Evolutionary conservation across 2,888 invertebrate species (phyloP), one percentile per base, ranked within the genome.

Genomic region (Athetis lepigone): DNA sequence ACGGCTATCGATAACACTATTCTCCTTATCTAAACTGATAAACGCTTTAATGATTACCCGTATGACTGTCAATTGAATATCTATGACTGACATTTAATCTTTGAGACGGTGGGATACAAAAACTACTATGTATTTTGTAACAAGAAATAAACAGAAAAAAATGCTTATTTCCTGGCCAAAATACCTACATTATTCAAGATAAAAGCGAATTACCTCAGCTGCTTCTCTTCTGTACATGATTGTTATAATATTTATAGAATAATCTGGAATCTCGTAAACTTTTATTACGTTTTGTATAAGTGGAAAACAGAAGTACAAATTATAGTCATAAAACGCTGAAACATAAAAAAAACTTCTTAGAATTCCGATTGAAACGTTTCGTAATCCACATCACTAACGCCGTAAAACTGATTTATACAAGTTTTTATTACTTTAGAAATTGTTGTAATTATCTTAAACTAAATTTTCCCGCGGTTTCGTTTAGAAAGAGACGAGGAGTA

Each of bases 281-380:
- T 43, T 8, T 54, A 39, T 54, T 56, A 19, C 8, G 18, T 16
- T 63, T 56, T 39, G 5, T 11, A 3, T 39, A 6, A 16, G 19
- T 21, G 18, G 19, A 25, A 46, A 68, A 36, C 21, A 19, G 13
- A 58, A 58, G 21, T 36, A 36, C 18, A 47, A 42, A 65, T 69
- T 65, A 18, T 29, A 59, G 65, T 19, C 16, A 65, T 69, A 65
- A 65, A 36, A 33, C 13, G 2, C 13, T 13, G 1, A 16, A 36
- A 40, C 5, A 16, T 16, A 33, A 69, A 47, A 68, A 55, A 25
- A 40, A n/a, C 37, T 16, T 16, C 6, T 7, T n/a, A n/a, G n/a
- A 37, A 23, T 39, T 21, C 4, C 9, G 19, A 68, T 33, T 25
- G 23, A 45, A 39, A 25, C 2, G 6, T 45, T 29, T 37, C 27